A percentile compares a stretch with the other conserved stretches of the same genome.
phyloP scores from a whole-genome alignment of 1,140 invertebrate species.

The Drosophila asahinai region DNA sequence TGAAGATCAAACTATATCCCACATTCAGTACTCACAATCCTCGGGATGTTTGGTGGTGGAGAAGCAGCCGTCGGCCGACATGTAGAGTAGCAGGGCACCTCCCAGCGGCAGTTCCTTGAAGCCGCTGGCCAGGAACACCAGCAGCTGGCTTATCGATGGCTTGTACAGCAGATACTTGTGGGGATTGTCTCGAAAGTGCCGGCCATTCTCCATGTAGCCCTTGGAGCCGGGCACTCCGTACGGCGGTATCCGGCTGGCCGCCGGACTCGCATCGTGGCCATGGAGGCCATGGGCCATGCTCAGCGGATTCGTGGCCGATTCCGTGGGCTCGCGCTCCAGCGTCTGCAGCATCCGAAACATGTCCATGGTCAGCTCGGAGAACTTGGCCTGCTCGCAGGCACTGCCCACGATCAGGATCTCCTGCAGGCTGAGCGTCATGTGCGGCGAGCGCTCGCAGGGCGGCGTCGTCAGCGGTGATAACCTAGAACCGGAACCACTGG shows the following conservation, averaged over 20 bases:
- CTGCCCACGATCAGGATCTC: constrained; percentile 98
- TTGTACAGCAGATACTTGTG: constrained; percentile 99
- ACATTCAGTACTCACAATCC: constrained; percentile 90
- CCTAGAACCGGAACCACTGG: constrained; percentile 87
- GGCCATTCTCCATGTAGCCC: constrained; percentile 91
- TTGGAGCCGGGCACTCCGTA: constrained; percentile 87
- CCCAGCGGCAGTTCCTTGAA: constrained; percentile 97
- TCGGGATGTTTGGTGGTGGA: constrained; percentile 95
- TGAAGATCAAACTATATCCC: too few species aligned
- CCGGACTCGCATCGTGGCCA: constrained; percentile 92
- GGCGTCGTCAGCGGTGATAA: constrained; percentile 94
- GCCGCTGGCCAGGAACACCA: constrained; percentile 96
- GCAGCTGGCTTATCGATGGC: constrained; percentile 96
- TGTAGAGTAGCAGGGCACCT: constrained; percentile 95
- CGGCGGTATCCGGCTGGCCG: constrained; percentile 90
- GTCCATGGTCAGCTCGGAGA: constrained; percentile 98
- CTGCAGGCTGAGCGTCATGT: constrained; percentile 95
- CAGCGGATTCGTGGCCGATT: constrained; percentile 87
- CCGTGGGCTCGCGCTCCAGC: constrained; percentile 95
- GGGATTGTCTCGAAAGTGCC: constrained; percentile 94
- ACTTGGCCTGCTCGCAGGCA: constrained; percentile 97
- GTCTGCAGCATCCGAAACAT: constrained; percentile 99
- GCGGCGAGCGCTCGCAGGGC: constrained; percentile 93
- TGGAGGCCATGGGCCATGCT: constrained; percentile 86
- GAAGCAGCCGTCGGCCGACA: constrained; percentile 97